Conservation (phyloP, 2,888 invertebrate species). For the Mesodorylaimus sp. region DNA sequence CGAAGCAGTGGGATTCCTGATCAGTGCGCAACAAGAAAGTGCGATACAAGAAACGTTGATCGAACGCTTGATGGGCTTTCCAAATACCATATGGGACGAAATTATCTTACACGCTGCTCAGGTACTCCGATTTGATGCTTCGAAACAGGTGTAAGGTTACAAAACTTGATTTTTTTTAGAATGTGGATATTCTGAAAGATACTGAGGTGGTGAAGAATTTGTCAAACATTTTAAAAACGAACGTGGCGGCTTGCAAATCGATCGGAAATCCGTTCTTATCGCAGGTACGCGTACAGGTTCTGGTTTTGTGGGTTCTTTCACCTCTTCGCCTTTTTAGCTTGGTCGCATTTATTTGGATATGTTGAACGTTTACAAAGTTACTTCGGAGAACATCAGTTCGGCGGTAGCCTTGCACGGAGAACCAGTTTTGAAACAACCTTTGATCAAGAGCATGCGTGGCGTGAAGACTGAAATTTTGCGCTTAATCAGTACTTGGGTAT, state of each 20-base stretch:
- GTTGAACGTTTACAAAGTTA: conserved; percentile 92
- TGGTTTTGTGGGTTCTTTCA: conserved; percentile 3
- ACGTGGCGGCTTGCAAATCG: conserved; percentile 95
- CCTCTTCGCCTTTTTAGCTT: conserved; percentile 42
- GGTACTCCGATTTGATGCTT: conserved; percentile 26
- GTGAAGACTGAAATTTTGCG: conserved; percentile 96
- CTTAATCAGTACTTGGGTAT: conserved; percentile 89
- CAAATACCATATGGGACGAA: conserved; percentile 96
- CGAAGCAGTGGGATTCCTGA: conserved; percentile 98
- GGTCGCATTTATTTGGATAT: conserved; percentile 95
- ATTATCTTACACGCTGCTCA: conserved; percentile 88
- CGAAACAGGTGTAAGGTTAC: not conserved
- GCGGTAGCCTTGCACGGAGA: conserved; percentile 87
- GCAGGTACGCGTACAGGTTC: conserved; percentile 37
- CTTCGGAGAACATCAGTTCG: conserved; percentile 71
- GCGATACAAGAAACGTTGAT: conserved; percentile 78
- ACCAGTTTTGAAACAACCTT: conserved; percentile 84
- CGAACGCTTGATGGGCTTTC: conserved; percentile 88
- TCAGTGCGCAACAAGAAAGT: conserved; percentile 78
- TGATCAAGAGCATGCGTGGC: conserved; percentile 92
- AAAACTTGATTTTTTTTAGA: conserved; percentile 35
- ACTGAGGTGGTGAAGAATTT: conserved; percentile 90
- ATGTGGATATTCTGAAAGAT: conserved; percentile 86
- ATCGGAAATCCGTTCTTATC: conserved; percentile 86
- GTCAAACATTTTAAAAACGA: conserved; percentile 92